A percentile compares a stretch with the other conserved stretches of the same genome.
These are phyloP conservation scores for Zonotrichia albicollis DNA, from an alignment of 2,797 vertebrate genomes.

Conservation along the genomic window DNA sequence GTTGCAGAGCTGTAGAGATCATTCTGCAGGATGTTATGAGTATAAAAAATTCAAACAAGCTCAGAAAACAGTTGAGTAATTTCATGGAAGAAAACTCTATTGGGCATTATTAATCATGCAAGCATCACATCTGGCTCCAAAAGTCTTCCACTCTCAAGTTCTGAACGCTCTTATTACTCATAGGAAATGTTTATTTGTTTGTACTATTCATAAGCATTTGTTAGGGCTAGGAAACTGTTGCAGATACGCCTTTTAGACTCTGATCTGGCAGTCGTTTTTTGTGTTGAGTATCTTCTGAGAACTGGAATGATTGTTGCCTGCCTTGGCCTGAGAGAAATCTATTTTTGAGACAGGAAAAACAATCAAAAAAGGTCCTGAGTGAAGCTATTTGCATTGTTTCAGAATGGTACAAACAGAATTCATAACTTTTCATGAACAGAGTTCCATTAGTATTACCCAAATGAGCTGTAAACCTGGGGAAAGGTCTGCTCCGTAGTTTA, in stretches of 20 bases:
- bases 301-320: background rate
- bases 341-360: background rate
- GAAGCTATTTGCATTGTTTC: background rate
- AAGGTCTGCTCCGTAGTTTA: background rate
- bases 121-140: background rate
- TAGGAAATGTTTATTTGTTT: background rate
- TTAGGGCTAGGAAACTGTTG: background rate
- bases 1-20: background rate
- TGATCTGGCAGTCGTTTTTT: background rate
- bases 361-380: background rate
- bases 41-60: background rate
- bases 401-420: background rate
- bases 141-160: background rate
- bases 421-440: background rate
- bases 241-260: background rate
- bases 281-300: background rate
- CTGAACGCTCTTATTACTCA: background rate
- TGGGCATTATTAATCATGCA: conserved; percentile 2
- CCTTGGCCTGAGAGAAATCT: background rate
- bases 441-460: background rate
- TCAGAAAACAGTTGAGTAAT: background rate
- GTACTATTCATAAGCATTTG: background rate
- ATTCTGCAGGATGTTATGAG: background rate
- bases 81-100: background rate
- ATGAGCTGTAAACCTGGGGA: background rate